Conservation (phyloP, 2,113 vertebrate genomes). For the Pelecanoides urinatrix region DNA sequence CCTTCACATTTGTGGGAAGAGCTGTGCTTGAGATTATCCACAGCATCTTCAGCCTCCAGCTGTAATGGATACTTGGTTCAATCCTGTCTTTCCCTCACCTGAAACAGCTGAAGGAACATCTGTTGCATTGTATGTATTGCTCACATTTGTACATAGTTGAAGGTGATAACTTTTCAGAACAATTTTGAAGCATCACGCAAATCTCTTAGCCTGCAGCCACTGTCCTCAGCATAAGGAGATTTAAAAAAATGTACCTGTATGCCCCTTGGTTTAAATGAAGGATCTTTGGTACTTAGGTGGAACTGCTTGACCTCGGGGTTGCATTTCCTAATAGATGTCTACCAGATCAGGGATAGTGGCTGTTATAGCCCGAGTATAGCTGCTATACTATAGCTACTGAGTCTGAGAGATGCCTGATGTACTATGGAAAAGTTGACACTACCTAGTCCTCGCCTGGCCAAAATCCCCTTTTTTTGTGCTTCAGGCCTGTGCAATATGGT, state of each 20-base stretch:
- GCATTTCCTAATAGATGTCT: background rate
- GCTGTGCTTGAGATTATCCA: background rate
- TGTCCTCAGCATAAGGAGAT: background rate
- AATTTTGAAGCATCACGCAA: background rate
- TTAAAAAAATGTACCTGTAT: background rate
- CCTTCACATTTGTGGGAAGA: background rate
- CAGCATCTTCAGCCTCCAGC: background rate
- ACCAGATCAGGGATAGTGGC: background rate
- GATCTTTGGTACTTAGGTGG: background rate
- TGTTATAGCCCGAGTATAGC: background rate
- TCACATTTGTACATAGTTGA: rapidly evolving
- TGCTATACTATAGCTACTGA: background rate
- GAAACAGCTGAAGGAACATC: background rate
- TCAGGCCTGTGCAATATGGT: background rate
- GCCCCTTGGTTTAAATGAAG: background rate
- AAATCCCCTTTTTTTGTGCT: background rate
- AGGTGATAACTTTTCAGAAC: background rate
- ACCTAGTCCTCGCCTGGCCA: rapidly evolving
- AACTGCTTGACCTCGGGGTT: background rate
- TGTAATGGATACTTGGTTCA: background rate
- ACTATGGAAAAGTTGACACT: background rate
- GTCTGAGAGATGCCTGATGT: background rate
- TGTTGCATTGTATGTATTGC: background rate
- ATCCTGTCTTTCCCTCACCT: background rate
- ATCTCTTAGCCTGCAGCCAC: background rate